A percentile compares a stretch with the other conserved stretches of the same genome.
These are phyloP conservation scores for Apogon hyalosoma DNA, from an alignment of 2,797 vertebrate genomes.

Conservation along the genomic window DNA sequence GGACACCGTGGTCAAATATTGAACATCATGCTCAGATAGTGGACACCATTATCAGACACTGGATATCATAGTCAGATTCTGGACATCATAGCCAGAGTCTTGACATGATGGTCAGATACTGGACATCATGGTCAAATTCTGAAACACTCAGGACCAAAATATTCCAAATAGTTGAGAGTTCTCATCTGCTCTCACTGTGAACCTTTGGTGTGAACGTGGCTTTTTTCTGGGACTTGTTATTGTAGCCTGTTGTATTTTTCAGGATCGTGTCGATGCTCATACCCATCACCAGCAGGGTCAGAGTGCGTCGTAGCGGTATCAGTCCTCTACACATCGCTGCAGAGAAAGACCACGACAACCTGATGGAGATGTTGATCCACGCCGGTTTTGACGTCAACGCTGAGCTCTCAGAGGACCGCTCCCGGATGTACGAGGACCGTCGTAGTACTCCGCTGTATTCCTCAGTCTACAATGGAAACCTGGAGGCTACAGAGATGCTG, in stretches of 20 bases:
- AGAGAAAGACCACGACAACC: constrained; percentile 85
- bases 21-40: too few species aligned
- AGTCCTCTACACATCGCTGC: constrained; percentile 92
- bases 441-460: constrained; percentile 89
- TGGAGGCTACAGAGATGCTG: constrained; percentile 84
- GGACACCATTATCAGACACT: too few species aligned
- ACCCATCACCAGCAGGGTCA: constrained; percentile 85
- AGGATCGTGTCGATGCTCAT: constrained; percentile 81
- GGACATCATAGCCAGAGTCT: too few species aligned
- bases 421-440: constrained; percentile 88
- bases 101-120: too few species aligned
- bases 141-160: too few species aligned
- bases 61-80: too few species aligned
- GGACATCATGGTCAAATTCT: too few species aligned
- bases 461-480: constrained; percentile 88
- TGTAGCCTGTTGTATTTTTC: constrained; percentile 6
- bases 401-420: constrained; percentile 83
- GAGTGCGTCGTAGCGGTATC: constrained; percentile 86
- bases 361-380: constrained; percentile 87
- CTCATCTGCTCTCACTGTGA: too few species aligned
- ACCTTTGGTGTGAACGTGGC: too few species aligned
- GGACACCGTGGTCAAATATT: too few species aligned
- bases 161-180: too few species aligned
- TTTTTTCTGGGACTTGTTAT: neutral
- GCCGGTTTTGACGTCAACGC: constrained; percentile 89